Evolutionary conservation across 2,797 vertebrate genomes (phyloP), one percentile per base, ranked within the genome.

Genomic region (Lemur catta): DNA sequence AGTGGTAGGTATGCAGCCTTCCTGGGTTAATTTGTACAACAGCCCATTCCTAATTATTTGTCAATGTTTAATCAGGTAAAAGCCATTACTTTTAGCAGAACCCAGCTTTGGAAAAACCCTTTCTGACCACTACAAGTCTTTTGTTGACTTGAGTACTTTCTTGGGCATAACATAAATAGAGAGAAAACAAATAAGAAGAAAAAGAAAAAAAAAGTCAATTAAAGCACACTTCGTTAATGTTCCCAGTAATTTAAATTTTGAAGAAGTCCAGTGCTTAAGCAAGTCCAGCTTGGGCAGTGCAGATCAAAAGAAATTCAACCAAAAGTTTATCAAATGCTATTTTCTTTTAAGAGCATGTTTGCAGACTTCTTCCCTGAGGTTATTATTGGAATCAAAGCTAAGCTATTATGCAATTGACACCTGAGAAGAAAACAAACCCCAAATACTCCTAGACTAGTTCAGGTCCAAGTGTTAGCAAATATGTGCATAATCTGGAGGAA

Each of bases 1-100:
- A 88, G 72, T 63, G 28, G 7, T 76, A 94, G 67, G 91, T 89
- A 91, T 76, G 41, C 84, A 91, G 89, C 35, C 74, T 86, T 87
- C 79, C 90, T 46, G 74, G 84, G 87, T 96, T 94, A 97, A 96
- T 93, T 90, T 92, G 94, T 96, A 85, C 87, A 94, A 76, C 35
- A 67, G 30, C 63, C 38, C 35, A 8, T 84, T 94, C 65, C 46
- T 91, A 97, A 96, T 93, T 71, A 78, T 91, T 88, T 92, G 97
- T 93, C 94, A 98, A 95, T 97, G 95, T 97, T 96, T 98, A 95
- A 97, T 94, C 94, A 92, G 85, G 81, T 97, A 94, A 93, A 96
- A 95, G 52, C 69, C 84, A 86, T 92, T 95, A 55, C 85, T 95
- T 61, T 78, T 26, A 80, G 43, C 50, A 74, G 59, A 82, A 6